phyloP scores from a whole-genome alignment of 2,888 invertebrate genomes.

The Mimachlamys varia region DNA sequence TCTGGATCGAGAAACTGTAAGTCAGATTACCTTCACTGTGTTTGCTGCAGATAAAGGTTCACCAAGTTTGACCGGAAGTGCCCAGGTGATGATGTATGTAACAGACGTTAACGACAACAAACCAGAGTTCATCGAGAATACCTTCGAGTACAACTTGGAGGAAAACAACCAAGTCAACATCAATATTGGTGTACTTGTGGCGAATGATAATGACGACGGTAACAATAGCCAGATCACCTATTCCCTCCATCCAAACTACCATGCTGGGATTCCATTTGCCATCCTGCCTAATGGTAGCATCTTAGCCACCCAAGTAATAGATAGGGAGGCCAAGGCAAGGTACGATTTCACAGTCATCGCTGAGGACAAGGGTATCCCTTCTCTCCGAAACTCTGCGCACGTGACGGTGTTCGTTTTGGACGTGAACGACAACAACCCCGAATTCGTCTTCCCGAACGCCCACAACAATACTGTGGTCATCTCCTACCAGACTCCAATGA shows the following conservation, averaged over 20 bases:
- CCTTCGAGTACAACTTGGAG: slow-evolving; percentile 86
- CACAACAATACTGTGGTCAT: slow-evolving; percentile 65
- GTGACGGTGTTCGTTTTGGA: slow-evolving; percentile 73
- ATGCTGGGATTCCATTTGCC: slow-evolving; percentile 62
- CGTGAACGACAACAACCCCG: slow-evolving; percentile 75
- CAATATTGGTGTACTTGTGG: slow-evolving; percentile 74
- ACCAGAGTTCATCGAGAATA: slow-evolving; percentile 96
- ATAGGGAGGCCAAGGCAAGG: slow-evolving; percentile 65
- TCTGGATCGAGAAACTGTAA: slow-evolving; percentile 58
- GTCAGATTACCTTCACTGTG: slow-evolving; percentile 43
- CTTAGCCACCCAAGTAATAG: slow-evolving; percentile 63
- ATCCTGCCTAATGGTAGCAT: slow-evolving; percentile 69
- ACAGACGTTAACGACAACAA: slow-evolving; percentile 95
- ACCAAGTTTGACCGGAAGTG: slow-evolving; percentile 94
- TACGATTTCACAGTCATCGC: slow-evolving; percentile 72
- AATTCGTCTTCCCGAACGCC: slow-evolving; percentile 70
- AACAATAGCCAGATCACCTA: slow-evolving; percentile 45
- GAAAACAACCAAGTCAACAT: slow-evolving; percentile 74
- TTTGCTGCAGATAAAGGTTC: slow-evolving; percentile 89
- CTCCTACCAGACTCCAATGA: slow-evolving; percentile 65
- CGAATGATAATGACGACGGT: slow-evolving; percentile 64
- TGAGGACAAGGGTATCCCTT: slow-evolving; percentile 69
- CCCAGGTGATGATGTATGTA: slow-evolving; percentile 90
- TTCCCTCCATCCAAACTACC: slow-evolving; percentile 42
- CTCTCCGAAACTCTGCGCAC: slow-evolving; percentile 63